Evolutionary conservation across 2,113 vertebrate genomes (phyloP).

Genomic region (Urocitellus parryii): DNA sequence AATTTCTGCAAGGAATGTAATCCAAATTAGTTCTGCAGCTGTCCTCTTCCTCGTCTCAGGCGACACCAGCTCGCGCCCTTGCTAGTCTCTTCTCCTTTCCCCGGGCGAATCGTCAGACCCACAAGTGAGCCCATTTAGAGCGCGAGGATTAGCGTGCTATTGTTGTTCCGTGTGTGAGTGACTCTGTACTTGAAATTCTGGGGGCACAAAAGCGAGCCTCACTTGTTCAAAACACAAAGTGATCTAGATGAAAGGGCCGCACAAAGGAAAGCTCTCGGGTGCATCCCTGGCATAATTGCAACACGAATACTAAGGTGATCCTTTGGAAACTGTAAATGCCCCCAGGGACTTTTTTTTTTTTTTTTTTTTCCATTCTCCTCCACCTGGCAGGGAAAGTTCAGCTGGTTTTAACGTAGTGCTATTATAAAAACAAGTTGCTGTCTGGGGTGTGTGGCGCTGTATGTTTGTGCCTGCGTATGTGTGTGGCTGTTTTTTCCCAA

Average conservation of each 20-base stretch:
- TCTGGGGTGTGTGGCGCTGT: neutral
- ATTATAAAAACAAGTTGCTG: slow-evolving; percentile 51
- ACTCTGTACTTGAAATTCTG: slow-evolving; percentile 81
- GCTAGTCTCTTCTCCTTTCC: slow-evolving; percentile 40
- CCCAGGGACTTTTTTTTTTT: neutral
- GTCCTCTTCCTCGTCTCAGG: slow-evolving; percentile 64
- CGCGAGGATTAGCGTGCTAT: slow-evolving; percentile 75
- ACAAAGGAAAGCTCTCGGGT: slow-evolving; percentile 66
- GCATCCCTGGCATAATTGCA: slow-evolving; percentile 57
- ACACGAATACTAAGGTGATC: slow-evolving; percentile 58
- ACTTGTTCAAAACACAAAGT: slow-evolving; percentile 78
- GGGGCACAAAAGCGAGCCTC: slow-evolving; percentile 78
- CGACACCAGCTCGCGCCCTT: slow-evolving; percentile 59
- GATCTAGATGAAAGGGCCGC: slow-evolving; percentile 74
- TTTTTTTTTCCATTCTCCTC: neutral
- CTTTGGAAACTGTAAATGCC: slow-evolving; percentile 57
- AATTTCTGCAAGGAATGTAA: slow-evolving; percentile 80
- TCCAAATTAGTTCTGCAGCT: slow-evolving; percentile 82
- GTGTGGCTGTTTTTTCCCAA: slow-evolving; percentile 30
- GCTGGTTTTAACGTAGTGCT: slow-evolving; percentile 26
- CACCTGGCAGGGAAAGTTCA: slow-evolving; percentile 73
- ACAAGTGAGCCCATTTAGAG: slow-evolving; percentile 74
- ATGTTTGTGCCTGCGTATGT: slow-evolving; percentile 3
- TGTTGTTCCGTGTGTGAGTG: slow-evolving; percentile 69
- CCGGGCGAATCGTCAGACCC: slow-evolving; percentile 61